These are phyloP conservation scores for Anastrepha ludens DNA, from an alignment of 1,140 invertebrate genomes.

Conservation along the genomic window DNA sequence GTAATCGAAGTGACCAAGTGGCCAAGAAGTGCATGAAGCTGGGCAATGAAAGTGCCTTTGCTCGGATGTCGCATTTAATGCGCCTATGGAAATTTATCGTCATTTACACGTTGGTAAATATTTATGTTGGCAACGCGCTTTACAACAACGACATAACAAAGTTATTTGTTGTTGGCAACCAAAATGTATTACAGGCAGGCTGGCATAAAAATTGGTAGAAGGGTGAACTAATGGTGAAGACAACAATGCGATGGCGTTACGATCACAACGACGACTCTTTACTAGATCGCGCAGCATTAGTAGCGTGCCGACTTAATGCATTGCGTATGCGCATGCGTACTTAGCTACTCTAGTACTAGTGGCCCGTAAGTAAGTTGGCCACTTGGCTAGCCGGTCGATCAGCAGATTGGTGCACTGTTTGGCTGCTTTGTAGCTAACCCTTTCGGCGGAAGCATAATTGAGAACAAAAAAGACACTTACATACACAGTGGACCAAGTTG, in stretches of 20 bases:
- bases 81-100: constrained; percentile 44
- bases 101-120: constrained; percentile 46
- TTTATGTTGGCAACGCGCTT: constrained; percentile 52
- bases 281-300: constrained; percentile 9
- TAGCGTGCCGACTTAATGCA: constrained; percentile 21
- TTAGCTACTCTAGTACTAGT: background rate
- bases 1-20: background rate
- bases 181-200: constrained; percentile 33
- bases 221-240: constrained; percentile 39
- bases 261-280: constrained; percentile 27
- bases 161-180: constrained; percentile 30
- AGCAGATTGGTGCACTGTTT: background rate
- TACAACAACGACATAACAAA: background rate
- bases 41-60: constrained; percentile 19
- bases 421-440: background rate
- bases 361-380: constrained; percentile 21
- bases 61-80: constrained; percentile 29
- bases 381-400: constrained; percentile 35
- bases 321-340: background rate
- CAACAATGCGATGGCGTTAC: constrained; percentile 27
- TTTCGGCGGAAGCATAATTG: background rate
- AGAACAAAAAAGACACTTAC: background rate
- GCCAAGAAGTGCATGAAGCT: constrained; percentile 15
- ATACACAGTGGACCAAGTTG: background rate
- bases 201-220: constrained; percentile 41